Conservation (phyloP, 92 coral and sea anemone genomes). For the Plumapathes pennacea region DNA sequence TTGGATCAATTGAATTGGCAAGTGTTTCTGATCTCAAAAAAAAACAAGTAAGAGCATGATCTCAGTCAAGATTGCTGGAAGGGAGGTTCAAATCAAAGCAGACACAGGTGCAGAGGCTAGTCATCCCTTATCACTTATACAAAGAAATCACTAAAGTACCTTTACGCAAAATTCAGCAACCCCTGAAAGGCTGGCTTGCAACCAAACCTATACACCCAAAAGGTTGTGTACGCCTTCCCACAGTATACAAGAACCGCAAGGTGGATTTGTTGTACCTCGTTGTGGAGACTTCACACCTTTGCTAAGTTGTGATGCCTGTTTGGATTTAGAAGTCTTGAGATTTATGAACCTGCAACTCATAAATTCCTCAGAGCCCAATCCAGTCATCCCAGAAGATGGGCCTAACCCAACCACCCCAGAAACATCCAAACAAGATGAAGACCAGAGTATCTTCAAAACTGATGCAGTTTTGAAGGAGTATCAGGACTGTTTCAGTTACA, state of each 20-base stretch:
- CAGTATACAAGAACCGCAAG: conserved; percentile 32
- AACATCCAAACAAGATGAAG: conserved; percentile 11
- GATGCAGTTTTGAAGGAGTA: conserved; percentile 19
- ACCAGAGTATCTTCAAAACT: conserved; percentile 18
- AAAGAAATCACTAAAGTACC: conserved; percentile 45
- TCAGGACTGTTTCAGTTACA: conserved; percentile 27
- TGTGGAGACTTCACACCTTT: conserved; percentile 54
- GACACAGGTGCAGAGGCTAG: conserved; percentile 67
- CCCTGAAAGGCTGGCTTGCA: conserved; percentile 59
- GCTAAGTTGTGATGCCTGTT: conserved; percentile 59
- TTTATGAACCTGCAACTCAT: conserved; percentile 54
- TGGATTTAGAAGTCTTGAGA: conserved; percentile 60
- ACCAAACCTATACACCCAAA: conserved; percentile 44
- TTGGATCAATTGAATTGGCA: conserved; percentile 53
- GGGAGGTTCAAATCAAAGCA: conserved; percentile 29
- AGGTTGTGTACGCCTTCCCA: conserved; percentile 44
- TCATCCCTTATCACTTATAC: conserved; percentile 55
- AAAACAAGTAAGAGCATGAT: conserved; percentile 19
- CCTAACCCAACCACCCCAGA: background rate
- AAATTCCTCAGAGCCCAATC: conserved; percentile 4
- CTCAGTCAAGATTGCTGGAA: conserved; percentile 27
- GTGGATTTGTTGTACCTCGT: conserved; percentile 40
- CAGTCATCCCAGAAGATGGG: background rate
- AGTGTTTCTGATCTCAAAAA: conserved; percentile 9
- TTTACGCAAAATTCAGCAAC: conserved; percentile 37